These are phyloP conservation scores for Sitta europaea DNA, from an alignment of 2,113 vertebrate genomes.

Conservation along the genomic window DNA sequence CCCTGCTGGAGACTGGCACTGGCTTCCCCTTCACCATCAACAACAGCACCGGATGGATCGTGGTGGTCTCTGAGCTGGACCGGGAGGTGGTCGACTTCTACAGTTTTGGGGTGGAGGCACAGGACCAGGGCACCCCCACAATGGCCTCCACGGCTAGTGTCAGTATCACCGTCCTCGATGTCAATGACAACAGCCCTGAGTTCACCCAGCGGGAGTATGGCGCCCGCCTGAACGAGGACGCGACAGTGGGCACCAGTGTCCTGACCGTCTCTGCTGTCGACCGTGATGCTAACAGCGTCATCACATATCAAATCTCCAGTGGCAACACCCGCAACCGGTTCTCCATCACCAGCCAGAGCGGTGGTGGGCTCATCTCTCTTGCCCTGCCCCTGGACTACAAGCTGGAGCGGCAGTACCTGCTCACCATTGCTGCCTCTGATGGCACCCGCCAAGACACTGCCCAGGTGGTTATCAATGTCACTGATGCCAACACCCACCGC, in stretches of 20 bases:
- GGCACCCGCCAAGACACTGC: conserved; percentile 87
- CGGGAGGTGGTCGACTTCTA: conserved; percentile 90
- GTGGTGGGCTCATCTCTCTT: conserved; percentile 88
- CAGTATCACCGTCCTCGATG: conserved; percentile 89
- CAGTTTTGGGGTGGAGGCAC: conserved; percentile 87
- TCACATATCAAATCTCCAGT: conserved; percentile 94
- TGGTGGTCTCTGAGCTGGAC: conserved; percentile 88
- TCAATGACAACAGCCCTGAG: conserved; percentile 95
- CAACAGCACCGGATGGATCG: conserved; percentile 92
- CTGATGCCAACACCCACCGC: conserved; percentile 93
- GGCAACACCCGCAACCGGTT: conserved; percentile 96
- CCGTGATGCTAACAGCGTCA: conserved; percentile 89
- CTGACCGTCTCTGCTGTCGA: conserved; percentile 90
- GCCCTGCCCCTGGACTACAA: conserved; percentile 95
- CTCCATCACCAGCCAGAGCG: conserved; percentile 94
- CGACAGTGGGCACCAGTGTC: conserved; percentile 88
- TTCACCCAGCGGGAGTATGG: conserved; percentile 87
- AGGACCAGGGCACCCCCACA: conserved; percentile 83
- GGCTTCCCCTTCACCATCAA: conserved; percentile 90
- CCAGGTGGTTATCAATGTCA: conserved; percentile 89
- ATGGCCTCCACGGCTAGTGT: conserved; percentile 90
- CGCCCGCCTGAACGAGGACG: conserved; percentile 90
- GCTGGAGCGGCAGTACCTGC: conserved; percentile 89
- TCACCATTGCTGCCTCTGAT: conserved; percentile 86
- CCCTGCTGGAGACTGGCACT: conserved; percentile 74